Evolutionary conservation across 1,140 invertebrate species (phyloP).

Genomic region (Pteromalus puparum): DNA sequence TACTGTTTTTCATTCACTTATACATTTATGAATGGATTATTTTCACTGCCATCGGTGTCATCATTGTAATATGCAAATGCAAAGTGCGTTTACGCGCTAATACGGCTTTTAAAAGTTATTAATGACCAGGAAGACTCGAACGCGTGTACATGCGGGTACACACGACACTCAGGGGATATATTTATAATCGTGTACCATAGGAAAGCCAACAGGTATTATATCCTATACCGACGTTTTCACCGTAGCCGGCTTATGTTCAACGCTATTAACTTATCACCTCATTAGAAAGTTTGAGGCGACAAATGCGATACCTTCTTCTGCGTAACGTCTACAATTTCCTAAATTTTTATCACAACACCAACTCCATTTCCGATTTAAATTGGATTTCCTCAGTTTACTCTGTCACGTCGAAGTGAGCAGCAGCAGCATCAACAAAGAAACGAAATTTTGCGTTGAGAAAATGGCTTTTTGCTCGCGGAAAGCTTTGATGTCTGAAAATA

Average conservation of each 20-base stretch:
- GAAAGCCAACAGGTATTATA: neutral
- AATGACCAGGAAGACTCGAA: neutral
- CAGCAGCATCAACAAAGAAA: neutral
- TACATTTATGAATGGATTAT: too few relatives aligned
- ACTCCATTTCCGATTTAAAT: neutral
- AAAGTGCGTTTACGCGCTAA: neutral
- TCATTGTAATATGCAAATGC: neutral
- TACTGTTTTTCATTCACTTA: neutral
- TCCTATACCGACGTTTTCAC: neutral
- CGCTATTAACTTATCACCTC: neutral
- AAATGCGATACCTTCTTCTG: neutral
- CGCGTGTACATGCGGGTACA: neutral
- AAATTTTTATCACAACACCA: neutral
- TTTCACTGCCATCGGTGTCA: neutral
- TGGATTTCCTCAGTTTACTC: neutral
- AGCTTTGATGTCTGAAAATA: conserved; percentile 28
- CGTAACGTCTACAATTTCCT: too few relatives aligned
- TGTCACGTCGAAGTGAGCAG: neutral
- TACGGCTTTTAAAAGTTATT: neutral
- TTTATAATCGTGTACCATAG: too few relatives aligned
- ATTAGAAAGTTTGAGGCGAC: neutral
- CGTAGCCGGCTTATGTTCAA: neutral
- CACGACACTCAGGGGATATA: neutral
- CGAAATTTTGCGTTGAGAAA: neutral
- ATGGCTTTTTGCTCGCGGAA: neutral